Conservation (phyloP, 2,888 invertebrate species). For the Hyalella azteca region DNA sequence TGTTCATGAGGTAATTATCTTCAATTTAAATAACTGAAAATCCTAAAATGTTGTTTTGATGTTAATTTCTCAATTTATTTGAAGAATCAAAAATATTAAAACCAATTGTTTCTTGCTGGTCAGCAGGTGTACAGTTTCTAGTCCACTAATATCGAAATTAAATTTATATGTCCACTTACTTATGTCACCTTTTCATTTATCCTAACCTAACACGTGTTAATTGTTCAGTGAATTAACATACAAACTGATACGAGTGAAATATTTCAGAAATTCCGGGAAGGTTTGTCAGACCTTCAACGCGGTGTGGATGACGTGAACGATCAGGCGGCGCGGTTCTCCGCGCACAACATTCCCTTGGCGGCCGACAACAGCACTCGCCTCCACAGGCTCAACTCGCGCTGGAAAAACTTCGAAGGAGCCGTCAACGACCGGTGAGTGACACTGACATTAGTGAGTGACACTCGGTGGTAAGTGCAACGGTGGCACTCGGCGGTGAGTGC, state of each 20-base stretch:
- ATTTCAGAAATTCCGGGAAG: slow-evolving; percentile 75
- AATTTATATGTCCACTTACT: no score
- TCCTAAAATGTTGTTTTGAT: no score
- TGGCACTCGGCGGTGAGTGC: background rate
- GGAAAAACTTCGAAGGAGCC: slow-evolving; percentile 83
- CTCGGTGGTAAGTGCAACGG: background rate
- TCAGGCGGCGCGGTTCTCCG: slow-evolving; percentile 75
- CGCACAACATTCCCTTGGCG: slow-evolving; percentile 74
- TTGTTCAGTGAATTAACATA: no score
- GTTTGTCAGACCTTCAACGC: slow-evolving; percentile 72
- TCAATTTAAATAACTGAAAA: no score
- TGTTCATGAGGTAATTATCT: no score
- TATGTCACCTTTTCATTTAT: no score
- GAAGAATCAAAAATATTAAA: no score
- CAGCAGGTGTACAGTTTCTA: no score
- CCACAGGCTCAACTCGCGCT: slow-evolving; percentile 86
- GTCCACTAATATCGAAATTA: no score
- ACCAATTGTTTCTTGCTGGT: no score
- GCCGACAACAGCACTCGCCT: slow-evolving; percentile 72
- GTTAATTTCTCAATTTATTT: no score
- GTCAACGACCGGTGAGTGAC: slow-evolving; percentile 64
- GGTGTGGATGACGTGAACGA: slow-evolving; percentile 78
- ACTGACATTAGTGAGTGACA: background rate
- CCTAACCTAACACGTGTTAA: no score
- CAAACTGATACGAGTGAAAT: background rate